Evolutionary conservation across 2,797 vertebrate genomes (phyloP), one percentile per base, ranked within the genome.

Genomic region (Calcarius lapponicus): DNA sequence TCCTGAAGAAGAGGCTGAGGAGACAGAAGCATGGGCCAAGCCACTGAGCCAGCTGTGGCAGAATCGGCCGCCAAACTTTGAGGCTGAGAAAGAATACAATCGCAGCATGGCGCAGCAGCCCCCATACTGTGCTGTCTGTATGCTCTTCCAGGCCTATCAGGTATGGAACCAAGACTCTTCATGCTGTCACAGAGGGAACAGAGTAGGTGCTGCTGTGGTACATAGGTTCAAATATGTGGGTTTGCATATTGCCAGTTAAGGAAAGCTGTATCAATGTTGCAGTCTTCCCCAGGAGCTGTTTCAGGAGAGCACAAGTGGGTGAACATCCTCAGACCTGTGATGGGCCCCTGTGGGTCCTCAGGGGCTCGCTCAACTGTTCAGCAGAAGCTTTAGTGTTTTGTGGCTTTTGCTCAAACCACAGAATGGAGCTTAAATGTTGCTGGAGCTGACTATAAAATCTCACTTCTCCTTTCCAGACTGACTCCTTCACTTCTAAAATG

Each of bases 41-140:
- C 98, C 99, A 1, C 97, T 99, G 21, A 97, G 97, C 58, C 98
- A 98, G 24, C 97, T 99, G n/a, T 99, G 99, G 99, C 99, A 99
- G 97, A 98, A 98, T 96, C 98, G 98, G 24, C 98, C 98, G 2
- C 98, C 97, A 2, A 98, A 98, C 96, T 99, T 98, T 32, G 97
- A 98, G 93, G 98, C 98, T 2, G 99, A 99, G 96, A 98, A 97
- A 83, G 98, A 99, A 51, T 99, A 99, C 96, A 99, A 99, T 88
- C 97, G 97, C 72, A 97, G 69, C 42, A 98, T 99, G 98, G 99
- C 99, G 73, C 98, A 98, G 88, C 98, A 98, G 95, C 95, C 98
- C 10, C 99, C 99, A 0, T 98, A 99, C 97, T 99, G 99, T 79
- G 98, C 99, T 14, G 98, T 99, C 65, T 99, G 99, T 94, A 98